Conservation (phyloP, 2,888 invertebrate species). For the Fabriciana adippe region DNA sequence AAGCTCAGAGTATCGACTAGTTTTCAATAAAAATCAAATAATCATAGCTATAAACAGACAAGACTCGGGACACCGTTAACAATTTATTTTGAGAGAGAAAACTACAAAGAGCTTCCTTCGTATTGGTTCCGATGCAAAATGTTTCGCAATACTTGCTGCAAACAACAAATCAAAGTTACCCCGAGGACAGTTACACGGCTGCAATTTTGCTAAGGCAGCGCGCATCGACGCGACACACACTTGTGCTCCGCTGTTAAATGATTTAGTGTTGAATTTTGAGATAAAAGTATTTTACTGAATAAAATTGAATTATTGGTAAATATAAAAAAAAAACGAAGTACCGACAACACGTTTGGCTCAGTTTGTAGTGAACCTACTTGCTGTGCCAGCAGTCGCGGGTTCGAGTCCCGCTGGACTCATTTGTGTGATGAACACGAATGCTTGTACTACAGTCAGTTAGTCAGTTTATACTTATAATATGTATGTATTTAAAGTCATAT, state of each 20-base stretch:
- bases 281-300: no score
- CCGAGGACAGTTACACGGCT: slow-evolving; percentile 18
- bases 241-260: not conserved
- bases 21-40: not conserved
- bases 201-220: slow-evolving; percentile 19
- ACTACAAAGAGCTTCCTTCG: not conserved
- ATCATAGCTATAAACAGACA: not conserved
- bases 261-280: not conserved
- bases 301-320: not conserved
- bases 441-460: no score
- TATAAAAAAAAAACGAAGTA: not conserved
- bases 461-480: no score
- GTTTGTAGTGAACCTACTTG: no score
- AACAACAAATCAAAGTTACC: slow-evolving; percentile 23
- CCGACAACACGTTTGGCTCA: no score
- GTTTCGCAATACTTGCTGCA: slow-evolving; percentile 17
- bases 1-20: not conserved
- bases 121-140: slow-evolving; percentile 11
- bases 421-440: no score
- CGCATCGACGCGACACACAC: not conserved
- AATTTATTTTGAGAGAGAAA: not conserved
- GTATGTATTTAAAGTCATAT: no score
- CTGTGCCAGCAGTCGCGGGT: no score
- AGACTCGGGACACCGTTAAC: slow-evolving; percentile 4
- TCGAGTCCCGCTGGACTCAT: no score